phyloP scores from a whole-genome alignment of 2,888 invertebrate species.

The Trachelus stipa region DNA sequence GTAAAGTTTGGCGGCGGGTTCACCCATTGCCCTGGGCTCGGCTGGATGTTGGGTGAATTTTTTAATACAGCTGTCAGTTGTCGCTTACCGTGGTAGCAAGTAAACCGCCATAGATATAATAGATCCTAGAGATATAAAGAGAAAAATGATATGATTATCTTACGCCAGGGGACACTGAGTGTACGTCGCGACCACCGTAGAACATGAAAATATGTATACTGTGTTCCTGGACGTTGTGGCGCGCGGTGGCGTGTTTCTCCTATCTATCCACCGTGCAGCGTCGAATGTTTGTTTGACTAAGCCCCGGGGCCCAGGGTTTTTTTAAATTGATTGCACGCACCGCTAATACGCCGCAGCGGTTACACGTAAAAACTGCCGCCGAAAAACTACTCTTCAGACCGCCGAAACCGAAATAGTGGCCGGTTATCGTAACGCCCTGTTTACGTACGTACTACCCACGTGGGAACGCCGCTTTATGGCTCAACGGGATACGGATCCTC shows the following conservation, averaged over 20 bases:
- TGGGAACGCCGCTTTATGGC: slow-evolving; percentile 4
- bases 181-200: neutral
- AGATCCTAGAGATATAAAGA: slow-evolving; percentile 9
- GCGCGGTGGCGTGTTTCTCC: slow-evolving; percentile 3
- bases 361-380: slow-evolving; percentile 31
- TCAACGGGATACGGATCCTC: neutral
- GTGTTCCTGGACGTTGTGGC: neutral
- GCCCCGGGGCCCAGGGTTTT: slow-evolving; percentile 28
- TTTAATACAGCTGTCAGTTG: neutral
- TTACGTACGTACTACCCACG: slow-evolving; percentile 9
- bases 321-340: slow-evolving; percentile 44
- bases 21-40: neutral
- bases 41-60: neutral
- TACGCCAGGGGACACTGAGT: slow-evolving; percentile 23
- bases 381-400: slow-evolving; percentile 9
- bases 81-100: neutral
- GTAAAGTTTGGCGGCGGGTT: neutral
- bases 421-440: slow-evolving; percentile 8
- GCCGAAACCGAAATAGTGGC: slow-evolving; percentile 10
- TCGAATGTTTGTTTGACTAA: slow-evolving; percentile 39
- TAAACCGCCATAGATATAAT: neutral
- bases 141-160: slow-evolving; percentile 27
- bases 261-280: slow-evolving; percentile 8
- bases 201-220: neutral
- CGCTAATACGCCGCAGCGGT: slow-evolving; percentile 48